Conservation (phyloP, 2,888 invertebrate species). For the Aleiodes leptofemur region DNA sequence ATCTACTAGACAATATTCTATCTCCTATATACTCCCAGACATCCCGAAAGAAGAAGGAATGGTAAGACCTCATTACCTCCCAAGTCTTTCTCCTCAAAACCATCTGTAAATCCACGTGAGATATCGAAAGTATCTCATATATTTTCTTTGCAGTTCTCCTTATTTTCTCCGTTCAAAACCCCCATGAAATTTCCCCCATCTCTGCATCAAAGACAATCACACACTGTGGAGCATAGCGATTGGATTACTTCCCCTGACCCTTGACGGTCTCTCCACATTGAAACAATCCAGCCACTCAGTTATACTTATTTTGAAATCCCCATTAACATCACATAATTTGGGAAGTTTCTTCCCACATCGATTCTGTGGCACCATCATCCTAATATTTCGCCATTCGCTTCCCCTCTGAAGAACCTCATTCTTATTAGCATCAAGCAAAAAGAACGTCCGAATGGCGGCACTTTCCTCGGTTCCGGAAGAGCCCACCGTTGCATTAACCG, state of each 20-base stretch:
- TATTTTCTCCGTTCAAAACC: too few species aligned
- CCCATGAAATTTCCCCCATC: too few species aligned
- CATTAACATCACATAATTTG: slow-evolving; percentile 6
- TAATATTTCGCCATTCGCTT: slow-evolving; percentile 1
- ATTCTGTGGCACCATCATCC: not conserved
- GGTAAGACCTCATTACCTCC: too few species aligned
- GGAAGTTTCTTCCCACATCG: slow-evolving; percentile 15
- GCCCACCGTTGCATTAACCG: too few species aligned
- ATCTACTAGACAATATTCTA: too few species aligned
- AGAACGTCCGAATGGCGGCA: slow-evolving; percentile 8
- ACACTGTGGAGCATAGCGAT: not conserved
- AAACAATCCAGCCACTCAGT: slow-evolving; percentile 13
- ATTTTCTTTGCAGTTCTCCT: too few species aligned
- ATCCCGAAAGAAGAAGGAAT: too few species aligned
- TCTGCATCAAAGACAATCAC: not conserved
- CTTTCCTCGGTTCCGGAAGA: not conserved
- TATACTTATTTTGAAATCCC: not conserved
- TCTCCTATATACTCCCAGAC: too few species aligned
- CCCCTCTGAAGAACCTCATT: slow-evolving; percentile 15
- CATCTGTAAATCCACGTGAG: too few species aligned
- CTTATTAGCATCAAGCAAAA: not conserved
- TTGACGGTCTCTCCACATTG: not conserved
- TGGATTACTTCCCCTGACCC: not conserved
- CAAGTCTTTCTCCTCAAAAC: too few species aligned
- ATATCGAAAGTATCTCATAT: too few species aligned